Percentiles rank a stretch among this genome's conserved stretches.
Evolutionary conservation across 2,113 vertebrate species (phyloP).

Genomic region (Neolamprologus variostigma): DNA sequence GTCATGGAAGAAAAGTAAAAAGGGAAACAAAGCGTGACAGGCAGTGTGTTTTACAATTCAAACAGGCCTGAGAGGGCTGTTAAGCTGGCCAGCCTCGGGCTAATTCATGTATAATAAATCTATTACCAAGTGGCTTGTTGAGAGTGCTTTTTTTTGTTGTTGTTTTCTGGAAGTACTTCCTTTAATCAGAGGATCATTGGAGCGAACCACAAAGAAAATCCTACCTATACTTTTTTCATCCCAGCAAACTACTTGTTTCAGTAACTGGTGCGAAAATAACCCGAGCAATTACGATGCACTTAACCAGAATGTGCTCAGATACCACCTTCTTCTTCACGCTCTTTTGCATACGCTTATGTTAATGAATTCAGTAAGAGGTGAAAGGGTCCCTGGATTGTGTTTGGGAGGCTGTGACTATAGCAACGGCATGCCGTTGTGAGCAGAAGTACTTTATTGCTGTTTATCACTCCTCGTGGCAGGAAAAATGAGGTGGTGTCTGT

Average conservation of each 20-base stretch:
- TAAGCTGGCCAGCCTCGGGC: conserved; percentile 6
- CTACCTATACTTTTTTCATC: neutral
- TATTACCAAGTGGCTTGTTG: conserved; percentile 15
- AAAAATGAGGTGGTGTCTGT: neutral
- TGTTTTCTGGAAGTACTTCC: neutral
- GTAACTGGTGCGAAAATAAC: neutral
- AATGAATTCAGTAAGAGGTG: conserved; percentile 14
- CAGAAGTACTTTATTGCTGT: neutral
- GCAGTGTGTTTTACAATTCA: conserved; percentile 43
- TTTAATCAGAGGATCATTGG: neutral
- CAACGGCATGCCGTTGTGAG: neutral
- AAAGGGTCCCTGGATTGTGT: conserved; percentile 1
- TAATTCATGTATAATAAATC: conserved; percentile 37
- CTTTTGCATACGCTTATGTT: neutral
- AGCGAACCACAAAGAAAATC: neutral
- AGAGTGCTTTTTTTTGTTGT: neutral
- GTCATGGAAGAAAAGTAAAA: neutral
- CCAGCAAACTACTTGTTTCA: neutral
- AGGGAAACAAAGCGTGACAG: conserved; percentile 33
- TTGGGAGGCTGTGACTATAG: conserved; percentile 29
- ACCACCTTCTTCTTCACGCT: neutral
- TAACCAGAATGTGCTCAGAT: neutral
- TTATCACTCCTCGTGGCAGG: neutral
- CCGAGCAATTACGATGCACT: neutral
- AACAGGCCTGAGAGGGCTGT: conserved; percentile 28